Evolutionary conservation across 1,140 invertebrate species (phyloP).

Genomic region (Procambarus clarkii): DNA sequence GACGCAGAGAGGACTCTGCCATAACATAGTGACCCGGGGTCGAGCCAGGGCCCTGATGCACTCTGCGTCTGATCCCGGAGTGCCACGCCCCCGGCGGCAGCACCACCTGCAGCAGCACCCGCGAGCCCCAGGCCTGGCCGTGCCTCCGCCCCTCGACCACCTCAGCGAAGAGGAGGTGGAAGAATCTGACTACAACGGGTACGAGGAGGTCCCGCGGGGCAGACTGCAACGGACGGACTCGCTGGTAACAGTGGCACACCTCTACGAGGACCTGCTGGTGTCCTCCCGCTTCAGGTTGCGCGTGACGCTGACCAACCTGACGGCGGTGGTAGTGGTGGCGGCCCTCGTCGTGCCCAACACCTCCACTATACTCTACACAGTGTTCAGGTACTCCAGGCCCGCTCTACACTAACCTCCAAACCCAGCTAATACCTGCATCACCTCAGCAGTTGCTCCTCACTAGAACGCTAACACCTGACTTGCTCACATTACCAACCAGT

Average conservation of each 20-base stretch:
- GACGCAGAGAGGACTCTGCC: too few relatives aligned
- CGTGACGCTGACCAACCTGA: conserved; percentile 68
- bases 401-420: not conserved
- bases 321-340: conserved; percentile 52
- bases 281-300: conserved; percentile 32
- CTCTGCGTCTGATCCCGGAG: conserved; percentile 44
- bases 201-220: not conserved
- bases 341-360: conserved; percentile 65
- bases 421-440: not conserved
- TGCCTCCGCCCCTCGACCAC: conserved; percentile 32
- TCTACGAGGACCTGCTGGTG: conserved; percentile 68
- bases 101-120: conserved; percentile 22
- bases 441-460: not conserved
- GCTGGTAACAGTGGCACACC: conserved; percentile 59
- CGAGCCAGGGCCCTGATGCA: conserved; percentile 27
- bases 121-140: not conserved
- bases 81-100: conserved; percentile 10
- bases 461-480: not conserved
- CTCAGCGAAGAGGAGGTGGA: conserved; percentile 29
- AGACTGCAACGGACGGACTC: conserved; percentile 51
- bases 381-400: conserved; percentile 64
- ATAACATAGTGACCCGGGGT: not conserved
- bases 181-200: not conserved
- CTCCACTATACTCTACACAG: conserved; percentile 57
- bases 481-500: too few relatives aligned